A percentile compares a stretch with the other conserved stretches of the same genome.
phyloP scores from a whole-genome alignment of 2,113 vertebrate species.

The Xiphophorus hellerii region DNA sequence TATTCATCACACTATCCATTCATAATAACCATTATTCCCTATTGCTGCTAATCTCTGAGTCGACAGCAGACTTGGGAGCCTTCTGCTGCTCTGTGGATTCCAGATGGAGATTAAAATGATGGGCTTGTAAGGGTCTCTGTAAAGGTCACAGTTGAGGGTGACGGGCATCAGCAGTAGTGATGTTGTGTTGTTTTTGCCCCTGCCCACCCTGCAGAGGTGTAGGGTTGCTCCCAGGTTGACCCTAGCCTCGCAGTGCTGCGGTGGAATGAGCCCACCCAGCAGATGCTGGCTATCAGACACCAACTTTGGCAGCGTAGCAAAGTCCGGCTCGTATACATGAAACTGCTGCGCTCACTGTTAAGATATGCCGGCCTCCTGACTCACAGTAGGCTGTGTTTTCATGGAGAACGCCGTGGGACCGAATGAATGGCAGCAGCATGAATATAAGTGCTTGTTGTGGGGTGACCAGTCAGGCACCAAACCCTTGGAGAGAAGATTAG shows the following conservation, averaged over 20 bases:
- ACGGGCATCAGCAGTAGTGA: constrained; percentile 36
- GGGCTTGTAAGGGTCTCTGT: constrained; percentile 27
- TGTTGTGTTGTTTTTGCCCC: constrained; percentile 27
- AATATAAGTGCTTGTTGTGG: constrained; percentile 9
- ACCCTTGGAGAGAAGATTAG: constrained; percentile 17
- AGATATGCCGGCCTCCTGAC: constrained; percentile 28
- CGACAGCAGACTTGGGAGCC: constrained; percentile 17
- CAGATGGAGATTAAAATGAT: constrained; percentile 51
- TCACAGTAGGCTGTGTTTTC: neutral
- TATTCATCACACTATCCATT: constrained; percentile 8
- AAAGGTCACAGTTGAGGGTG: constrained; percentile 23
- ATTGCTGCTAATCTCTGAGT: constrained; percentile 46
- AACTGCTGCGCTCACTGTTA: constrained; percentile 12
- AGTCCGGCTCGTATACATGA: constrained; percentile 14
- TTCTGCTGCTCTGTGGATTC: constrained; percentile 33
- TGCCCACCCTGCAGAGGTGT: constrained; percentile 43
- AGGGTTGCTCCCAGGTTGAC: constrained; percentile 48
- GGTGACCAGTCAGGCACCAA: constrained; percentile 12
- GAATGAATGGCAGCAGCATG: neutral
- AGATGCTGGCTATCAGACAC: constrained; percentile 66
- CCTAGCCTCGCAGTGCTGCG: constrained; percentile 12
- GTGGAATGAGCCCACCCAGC: constrained; percentile 62
- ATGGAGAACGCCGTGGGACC: constrained; percentile 30
- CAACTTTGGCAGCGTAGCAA: constrained; percentile 6
- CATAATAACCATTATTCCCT: constrained; percentile 30